A percentile compares a stretch with the other conserved stretches of the same genome.
Conservation (phyloP, 1,140 invertebrate species). For the Aphaenogaster floridana region DNA sequence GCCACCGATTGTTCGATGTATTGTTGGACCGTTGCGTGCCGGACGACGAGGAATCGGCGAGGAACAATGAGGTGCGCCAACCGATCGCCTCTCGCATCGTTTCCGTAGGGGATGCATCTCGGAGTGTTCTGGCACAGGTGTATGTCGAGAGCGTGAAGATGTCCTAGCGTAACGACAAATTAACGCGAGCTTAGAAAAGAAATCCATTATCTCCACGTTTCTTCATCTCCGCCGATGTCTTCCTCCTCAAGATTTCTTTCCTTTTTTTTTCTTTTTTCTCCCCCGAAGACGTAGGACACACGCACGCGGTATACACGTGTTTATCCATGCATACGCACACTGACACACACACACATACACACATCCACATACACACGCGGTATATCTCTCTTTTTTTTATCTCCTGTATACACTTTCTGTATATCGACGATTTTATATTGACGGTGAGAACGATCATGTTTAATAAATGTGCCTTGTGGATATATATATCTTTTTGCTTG, state of each 20-base stretch:
- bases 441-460: constrained; percentile 86
- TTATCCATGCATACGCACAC: constrained; percentile 25
- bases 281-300: constrained; percentile 65
- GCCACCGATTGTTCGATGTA: background rate
- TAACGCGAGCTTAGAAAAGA: background rate
- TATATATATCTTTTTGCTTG: constrained; percentile 85
- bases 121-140: constrained; percentile 65
- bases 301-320: constrained; percentile 47
- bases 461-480: constrained; percentile 87
- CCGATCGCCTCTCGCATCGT: constrained; percentile 33
- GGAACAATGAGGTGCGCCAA: background rate
- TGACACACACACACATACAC: constrained; percentile 47
- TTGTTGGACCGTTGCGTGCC: background rate
- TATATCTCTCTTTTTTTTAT: constrained; percentile 72
- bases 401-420: constrained; percentile 81
- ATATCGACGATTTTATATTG: constrained; percentile 81
- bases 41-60: too few species aligned
- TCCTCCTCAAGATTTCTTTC: constrained; percentile 31
- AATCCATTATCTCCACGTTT: background rate
- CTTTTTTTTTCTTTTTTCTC: constrained; percentile 36
- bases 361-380: constrained; percentile 71
- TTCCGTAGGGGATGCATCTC: constrained; percentile 68
- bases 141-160: constrained; percentile 66
- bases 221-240: constrained; percentile 13
- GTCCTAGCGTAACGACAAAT: constrained; percentile 37